Conservation (phyloP, 2,113 vertebrate genomes). For the Paratilapia polleni region DNA sequence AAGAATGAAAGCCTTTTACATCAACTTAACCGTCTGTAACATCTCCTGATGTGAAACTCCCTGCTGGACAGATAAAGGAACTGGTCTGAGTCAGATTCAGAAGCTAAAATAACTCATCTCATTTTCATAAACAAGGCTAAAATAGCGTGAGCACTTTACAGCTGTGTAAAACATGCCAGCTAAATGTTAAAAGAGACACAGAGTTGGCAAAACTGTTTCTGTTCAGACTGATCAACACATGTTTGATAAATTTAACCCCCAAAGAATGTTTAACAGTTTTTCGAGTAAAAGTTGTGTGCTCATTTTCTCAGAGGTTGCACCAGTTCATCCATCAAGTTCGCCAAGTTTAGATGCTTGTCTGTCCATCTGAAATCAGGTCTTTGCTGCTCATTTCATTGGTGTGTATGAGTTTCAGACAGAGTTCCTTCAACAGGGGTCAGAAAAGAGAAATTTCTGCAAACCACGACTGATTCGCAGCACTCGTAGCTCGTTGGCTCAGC, state of each 20-base stretch:
- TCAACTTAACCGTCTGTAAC: not conserved
- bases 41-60: not conserved
- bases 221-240: not conserved
- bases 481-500: conserved; percentile 44
- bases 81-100: not conserved
- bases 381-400: conserved; percentile 13
- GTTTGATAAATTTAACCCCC: conserved; percentile 8
- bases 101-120: not conserved
- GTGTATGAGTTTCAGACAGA: conserved; percentile 12
- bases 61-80: not conserved
- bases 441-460: conserved; percentile 34
- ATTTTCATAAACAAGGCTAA: conserved; percentile 7
- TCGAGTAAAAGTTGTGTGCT: not conserved
- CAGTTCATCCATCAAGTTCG: conserved; percentile 26
- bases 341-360: not conserved
- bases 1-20: not conserved
- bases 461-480: not conserved
- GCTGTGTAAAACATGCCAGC: not conserved
- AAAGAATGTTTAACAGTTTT: not conserved
- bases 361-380: conserved; percentile 41
- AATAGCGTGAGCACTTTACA: not conserved
- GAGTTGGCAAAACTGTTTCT: not conserved
- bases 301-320: conserved; percentile 13
- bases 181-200: not conserved
- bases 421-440: conserved; percentile 15